Evolutionary conservation across 2,113 vertebrate species (phyloP), one percentile per base, ranked within the genome.

Genomic region (Notechis scutatus): DNA sequence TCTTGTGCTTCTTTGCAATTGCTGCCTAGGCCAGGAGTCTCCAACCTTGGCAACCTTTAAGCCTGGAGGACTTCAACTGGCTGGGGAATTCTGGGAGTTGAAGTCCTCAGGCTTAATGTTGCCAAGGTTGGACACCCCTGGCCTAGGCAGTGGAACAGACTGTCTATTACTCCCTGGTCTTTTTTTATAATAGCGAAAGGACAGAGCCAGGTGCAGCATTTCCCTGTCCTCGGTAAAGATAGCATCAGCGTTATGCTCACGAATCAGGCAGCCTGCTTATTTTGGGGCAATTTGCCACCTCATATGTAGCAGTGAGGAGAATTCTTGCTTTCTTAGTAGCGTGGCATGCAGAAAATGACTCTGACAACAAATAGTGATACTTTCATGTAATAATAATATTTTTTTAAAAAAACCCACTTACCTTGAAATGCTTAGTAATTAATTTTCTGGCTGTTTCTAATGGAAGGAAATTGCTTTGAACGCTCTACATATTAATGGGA

Each of bases 151-250:
- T 50, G 92, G 89, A 34, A 90, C 90, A 69, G 95, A 61, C 34
- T 93, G 24, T 92, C 90, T 94, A 92, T 97, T 95, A 97, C 95
- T 96, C 45, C 18, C 26, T 69, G 24, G 24, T 61, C 26, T 52
- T 90, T 90, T 90, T 69, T 69, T 91, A 93, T 54, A 95, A 26
- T 0, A 5, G 87, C 0, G 93, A 98, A 99, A 1, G 91, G 98
- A 98, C 97, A 97, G 97, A 95, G 93, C 88, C 99, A 99, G 98
- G 98, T 99, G 99, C 93, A 94, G 93, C 95, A 92, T 24, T 90
- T 21, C 94, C 93, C 96, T 50, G 93, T 93, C 96, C 88, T 6
- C 56, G 94, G 97, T 97, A 96, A 94, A 56, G 92, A 90, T 86
- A 94, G 87, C 94, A 95, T 92, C 74, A 95, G 94, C 93, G 34